Conservation (phyloP, 2,113 vertebrate species). For the human (Homo sapiens) region GRCh38 chr2:191616501-191617000, state of each 20-base stretch:
- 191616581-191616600: background rate
- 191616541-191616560: background rate
- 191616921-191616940: background rate
- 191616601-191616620: background rate
- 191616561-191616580: background rate
- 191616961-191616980: background rate
- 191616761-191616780: background rate
- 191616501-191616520: background rate
- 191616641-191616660: constrained; percentile 30
- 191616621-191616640: background rate
- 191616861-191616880: background rate
- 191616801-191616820: background rate
- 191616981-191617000: background rate
- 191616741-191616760: background rate
- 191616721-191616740: constrained; percentile 8
- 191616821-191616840: background rate
- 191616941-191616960: background rate
- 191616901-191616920: background rate
- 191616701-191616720: constrained; percentile 15
- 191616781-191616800: background rate
- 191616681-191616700: background rate
- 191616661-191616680: background rate
- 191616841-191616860: background rate
- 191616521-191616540: background rate
- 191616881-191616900: background rate